These are phyloP conservation scores for Alethe castanea DNA, from an alignment of 2,113 vertebrate species.

Conservation along the genomic window DNA sequence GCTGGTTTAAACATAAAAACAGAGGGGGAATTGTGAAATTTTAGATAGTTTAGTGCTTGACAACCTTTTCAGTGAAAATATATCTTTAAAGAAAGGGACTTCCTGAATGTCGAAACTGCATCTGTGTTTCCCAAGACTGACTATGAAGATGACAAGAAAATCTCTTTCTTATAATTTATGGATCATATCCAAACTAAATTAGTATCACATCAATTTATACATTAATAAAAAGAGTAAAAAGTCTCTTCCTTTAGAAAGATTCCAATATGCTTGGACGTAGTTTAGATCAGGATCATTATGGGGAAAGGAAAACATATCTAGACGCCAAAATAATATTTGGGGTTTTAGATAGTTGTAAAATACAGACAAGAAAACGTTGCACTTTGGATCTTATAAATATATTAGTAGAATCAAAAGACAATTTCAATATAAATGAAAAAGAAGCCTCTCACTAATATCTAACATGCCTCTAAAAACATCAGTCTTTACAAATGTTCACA, in stretches of 20 bases:
- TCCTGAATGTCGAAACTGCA: not conserved
- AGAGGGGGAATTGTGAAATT: not conserved
- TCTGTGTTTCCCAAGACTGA: not conserved
- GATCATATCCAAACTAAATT: not conserved
- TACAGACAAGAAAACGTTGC: not conserved
- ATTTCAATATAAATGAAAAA: not conserved
- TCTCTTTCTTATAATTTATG: fast-evolving
- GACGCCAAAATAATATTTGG: not conserved
- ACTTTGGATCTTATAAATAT: not conserved
- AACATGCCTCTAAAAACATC: not conserved
- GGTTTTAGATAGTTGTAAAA: not conserved
- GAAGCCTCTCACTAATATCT: not conserved
- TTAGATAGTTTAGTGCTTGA: not conserved
- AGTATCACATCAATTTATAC: not conserved
- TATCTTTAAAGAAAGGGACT: not conserved
- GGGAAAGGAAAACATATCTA: not conserved
- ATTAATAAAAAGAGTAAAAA: not conserved
- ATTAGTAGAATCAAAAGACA: not conserved
- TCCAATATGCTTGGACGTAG: not conserved
- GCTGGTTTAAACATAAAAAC: not conserved
- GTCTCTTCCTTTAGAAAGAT: not conserved
- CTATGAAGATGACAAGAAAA: not conserved
- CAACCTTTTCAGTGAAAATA: not conserved
- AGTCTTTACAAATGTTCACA: not conserved
- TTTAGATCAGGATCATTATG: not conserved